These are phyloP conservation scores for Centrocercus urophasianus DNA, from an alignment of 2,113 vertebrate species.

Conservation along the genomic window DNA sequence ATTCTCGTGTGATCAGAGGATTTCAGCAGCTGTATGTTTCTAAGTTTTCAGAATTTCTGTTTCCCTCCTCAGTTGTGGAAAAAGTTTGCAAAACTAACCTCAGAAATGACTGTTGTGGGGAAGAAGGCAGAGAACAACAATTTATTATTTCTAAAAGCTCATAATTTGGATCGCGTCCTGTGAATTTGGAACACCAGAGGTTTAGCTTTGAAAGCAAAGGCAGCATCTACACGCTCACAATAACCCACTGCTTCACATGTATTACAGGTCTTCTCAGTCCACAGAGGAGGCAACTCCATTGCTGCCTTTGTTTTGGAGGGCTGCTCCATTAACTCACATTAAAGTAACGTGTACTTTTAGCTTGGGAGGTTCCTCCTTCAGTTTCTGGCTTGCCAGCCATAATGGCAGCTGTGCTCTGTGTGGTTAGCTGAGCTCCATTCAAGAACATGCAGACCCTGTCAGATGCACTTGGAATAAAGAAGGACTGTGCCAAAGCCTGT, in stretches of 20 bases:
- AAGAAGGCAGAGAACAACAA: not conserved
- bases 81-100: not conserved
- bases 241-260: not conserved
- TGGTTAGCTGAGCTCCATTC: not conserved
- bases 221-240: not conserved
- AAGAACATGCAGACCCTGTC: constrained; percentile 17
- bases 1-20: not conserved
- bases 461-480: constrained; percentile 34
- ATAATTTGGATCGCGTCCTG: not conserved
- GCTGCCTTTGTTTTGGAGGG: not conserved
- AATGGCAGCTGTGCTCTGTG: constrained; percentile 43
- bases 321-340: not conserved
- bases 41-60: not conserved
- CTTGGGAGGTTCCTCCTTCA: constrained; percentile 12
- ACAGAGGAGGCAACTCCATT: not conserved
- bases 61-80: not conserved
- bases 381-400: constrained; percentile 20
- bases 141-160: not conserved
- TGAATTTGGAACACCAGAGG: not conserved
- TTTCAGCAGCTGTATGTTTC: not conserved
- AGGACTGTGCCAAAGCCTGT: not conserved
- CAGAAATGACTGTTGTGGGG: not conserved
- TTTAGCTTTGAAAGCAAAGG: not conserved
- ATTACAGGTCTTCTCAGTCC: not conserved
- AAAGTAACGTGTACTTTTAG: not conserved